A percentile compares a stretch with the other conserved stretches of the same genome.
phyloP scores from a whole-genome alignment of 2,113 vertebrate species.

The Conger conger region DNA sequence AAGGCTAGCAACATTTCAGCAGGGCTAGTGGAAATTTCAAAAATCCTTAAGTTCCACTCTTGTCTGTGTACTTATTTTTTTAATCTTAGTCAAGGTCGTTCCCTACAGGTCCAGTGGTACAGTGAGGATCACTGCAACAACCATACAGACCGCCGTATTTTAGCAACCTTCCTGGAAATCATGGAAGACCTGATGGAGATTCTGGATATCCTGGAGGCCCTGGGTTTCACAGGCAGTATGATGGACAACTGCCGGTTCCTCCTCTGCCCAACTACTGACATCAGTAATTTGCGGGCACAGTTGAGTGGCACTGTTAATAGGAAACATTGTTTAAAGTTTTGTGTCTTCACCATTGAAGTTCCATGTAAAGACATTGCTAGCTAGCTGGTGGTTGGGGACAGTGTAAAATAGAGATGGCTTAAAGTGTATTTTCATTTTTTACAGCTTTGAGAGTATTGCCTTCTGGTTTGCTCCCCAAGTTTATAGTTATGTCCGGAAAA shows the following conservation, averaged over 20 bases:
- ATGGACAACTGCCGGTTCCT: conserved; percentile 70
- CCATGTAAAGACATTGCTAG: too few species aligned
- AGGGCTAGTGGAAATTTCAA: too few species aligned
- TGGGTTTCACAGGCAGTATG: conserved; percentile 37
- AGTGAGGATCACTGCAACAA: conserved; percentile 70
- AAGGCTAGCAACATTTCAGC: too few species aligned
- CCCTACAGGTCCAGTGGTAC: conserved; percentile 72
- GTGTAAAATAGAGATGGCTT: too few species aligned
- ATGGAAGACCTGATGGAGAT: conserved; percentile 61
- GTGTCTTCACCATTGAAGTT: too few species aligned
- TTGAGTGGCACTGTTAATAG: conserved; percentile 44
- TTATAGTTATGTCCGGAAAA: too few species aligned
- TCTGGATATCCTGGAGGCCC: conserved; percentile 58
- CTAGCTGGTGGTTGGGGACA: too few species aligned
- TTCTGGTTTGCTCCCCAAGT: too few species aligned
- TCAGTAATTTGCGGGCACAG: conserved; percentile 72
- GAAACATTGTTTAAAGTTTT: not conserved
- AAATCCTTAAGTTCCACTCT: too few species aligned
- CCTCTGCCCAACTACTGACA: conserved; percentile 67
- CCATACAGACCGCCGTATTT: conserved; percentile 66
- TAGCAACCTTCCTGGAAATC: conserved; percentile 71
- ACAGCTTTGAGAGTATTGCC: too few species aligned
- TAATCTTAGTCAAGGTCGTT: not conserved
- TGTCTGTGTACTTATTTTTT: too few species aligned
- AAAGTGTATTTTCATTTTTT: too few species aligned